Evolutionary conservation across 2,888 invertebrate genomes (phyloP).

Genomic region (Drosophila macrospina): DNA sequence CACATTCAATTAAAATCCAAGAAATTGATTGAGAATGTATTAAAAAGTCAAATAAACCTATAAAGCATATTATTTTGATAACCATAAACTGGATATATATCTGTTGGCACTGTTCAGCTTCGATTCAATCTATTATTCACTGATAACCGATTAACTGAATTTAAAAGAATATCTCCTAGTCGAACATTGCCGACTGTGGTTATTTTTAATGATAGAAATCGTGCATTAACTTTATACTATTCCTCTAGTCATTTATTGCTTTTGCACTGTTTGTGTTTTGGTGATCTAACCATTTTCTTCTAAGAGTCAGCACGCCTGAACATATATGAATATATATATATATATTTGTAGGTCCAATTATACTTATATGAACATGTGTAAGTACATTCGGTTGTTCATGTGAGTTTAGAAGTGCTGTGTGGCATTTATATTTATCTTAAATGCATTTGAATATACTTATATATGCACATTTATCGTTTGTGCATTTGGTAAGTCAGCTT

Average conservation of each 20-base stretch:
- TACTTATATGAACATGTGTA: conserved; percentile 9
- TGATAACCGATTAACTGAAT: neutral
- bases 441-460: conserved; percentile 9
- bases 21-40: neutral
- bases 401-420: conserved; percentile 8
- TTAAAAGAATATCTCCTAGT: neutral
- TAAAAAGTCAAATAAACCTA: neutral
- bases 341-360: neutral
- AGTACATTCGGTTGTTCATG: conserved; percentile 8
- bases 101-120: too few species aligned
- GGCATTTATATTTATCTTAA: conserved; percentile 48
- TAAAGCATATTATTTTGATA: too few species aligned
- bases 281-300: conserved; percentile 28
- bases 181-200: neutral
- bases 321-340: conserved; percentile 1
- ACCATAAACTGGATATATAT: too few species aligned
- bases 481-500: neutral
- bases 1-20: too few species aligned
- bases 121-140: too few species aligned
- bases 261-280: conserved; percentile 5
- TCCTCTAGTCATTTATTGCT: too few species aligned
- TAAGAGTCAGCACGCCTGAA: neutral
- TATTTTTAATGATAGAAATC: neutral
- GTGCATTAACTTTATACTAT: neutral
- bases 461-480: neutral